phyloP scores from a whole-genome alignment of 2,113 vertebrate genomes.

The Rostratula benghalensis region DNA sequence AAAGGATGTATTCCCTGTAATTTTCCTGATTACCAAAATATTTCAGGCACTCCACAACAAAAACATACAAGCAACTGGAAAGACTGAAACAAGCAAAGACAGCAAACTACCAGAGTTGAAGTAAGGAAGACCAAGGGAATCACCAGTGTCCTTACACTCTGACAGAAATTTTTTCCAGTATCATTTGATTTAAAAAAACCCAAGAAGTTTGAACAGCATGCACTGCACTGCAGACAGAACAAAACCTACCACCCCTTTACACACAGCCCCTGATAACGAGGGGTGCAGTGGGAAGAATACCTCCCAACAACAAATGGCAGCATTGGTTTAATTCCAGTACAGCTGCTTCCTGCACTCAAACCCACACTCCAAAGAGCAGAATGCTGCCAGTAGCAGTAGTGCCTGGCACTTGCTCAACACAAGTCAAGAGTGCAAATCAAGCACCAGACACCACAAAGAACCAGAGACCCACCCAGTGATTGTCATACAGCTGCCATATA shows the following conservation, averaged over 20 bases:
- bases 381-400: neutral
- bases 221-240: neutral
- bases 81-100: neutral
- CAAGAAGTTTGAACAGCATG: neutral
- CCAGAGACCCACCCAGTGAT: neutral
- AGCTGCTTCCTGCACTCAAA: neutral
- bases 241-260: neutral
- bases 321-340: neutral
- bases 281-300: neutral
- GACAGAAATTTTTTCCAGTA: neutral
- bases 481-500: neutral
- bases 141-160: neutral
- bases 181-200: neutral
- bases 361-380: neutral
- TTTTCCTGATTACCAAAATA: neutral
- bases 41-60: neutral
- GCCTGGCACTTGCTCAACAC: neutral
- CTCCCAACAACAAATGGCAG: neutral
- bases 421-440: conserved; percentile 18
- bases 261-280: neutral
- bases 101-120: neutral
- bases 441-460: neutral
- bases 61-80: neutral
- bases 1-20: neutral
- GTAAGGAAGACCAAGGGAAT: neutral